Evolutionary conservation across 2,113 vertebrate genomes (phyloP).

Genomic region (Chamaetylas fuelleborni): DNA sequence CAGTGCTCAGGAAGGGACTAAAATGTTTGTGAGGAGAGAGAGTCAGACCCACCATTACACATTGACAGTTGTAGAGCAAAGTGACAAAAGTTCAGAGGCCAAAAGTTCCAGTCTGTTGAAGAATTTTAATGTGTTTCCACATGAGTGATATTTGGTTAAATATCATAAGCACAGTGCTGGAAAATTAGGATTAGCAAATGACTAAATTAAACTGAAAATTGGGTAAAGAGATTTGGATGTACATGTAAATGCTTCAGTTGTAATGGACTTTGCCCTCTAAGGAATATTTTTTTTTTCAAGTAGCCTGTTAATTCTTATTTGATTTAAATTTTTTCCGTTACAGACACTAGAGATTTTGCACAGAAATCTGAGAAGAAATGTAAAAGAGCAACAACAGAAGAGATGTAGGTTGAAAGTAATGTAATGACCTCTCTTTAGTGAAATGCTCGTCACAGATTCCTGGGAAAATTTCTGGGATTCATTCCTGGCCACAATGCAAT

Average conservation of each 20-base stretch:
- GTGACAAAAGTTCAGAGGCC: background rate
- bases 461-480: background rate
- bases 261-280: background rate
- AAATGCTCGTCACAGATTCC: background rate
- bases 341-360: background rate
- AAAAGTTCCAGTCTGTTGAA: background rate
- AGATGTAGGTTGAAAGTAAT: background rate
- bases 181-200: conserved; percentile 26
- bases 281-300: background rate
- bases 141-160: background rate
- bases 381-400: background rate
- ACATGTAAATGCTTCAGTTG: background rate
- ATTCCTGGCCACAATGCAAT: background rate
- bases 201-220: conserved; percentile 26
- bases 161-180: background rate
- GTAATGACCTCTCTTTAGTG: background rate
- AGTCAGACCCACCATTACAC: background rate
- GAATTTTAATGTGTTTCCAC: conserved; percentile 8
- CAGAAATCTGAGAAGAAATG: background rate
- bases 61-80: background rate
- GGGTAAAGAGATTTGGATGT: background rate
- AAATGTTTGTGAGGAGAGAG: background rate
- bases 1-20: background rate
- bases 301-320: background rate
- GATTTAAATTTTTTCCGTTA: background rate